A percentile compares a stretch with the other conserved stretches of the same genome.
Evolutionary conservation across 2,797 vertebrate species (phyloP).

Genomic region (Poeciliopsis turneri): DNA sequence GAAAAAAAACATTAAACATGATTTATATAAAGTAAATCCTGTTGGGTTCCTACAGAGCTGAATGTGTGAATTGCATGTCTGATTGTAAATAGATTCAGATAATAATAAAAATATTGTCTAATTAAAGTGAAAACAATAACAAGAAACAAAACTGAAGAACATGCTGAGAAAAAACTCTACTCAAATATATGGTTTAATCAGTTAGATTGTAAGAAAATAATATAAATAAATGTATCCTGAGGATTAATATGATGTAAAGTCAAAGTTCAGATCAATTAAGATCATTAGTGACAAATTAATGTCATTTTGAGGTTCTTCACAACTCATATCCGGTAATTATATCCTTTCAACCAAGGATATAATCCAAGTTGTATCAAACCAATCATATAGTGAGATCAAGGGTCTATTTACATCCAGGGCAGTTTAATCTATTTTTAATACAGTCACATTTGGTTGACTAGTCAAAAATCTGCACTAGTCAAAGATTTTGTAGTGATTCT

Average conservation of each 20-base stretch:
- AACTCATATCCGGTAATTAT: too few species aligned
- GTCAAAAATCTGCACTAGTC: too few species aligned
- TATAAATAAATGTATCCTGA: not conserved
- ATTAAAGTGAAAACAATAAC: not conserved
- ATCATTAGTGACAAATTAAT: too few species aligned
- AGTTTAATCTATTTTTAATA: not conserved
- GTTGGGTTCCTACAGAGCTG: not conserved
- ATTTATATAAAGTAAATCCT: not conserved
- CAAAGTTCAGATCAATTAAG: too few species aligned
- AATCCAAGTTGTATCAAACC: too few species aligned
- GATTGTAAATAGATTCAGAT: not conserved
- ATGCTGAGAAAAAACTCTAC: not conserved
- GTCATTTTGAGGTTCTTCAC: too few species aligned
- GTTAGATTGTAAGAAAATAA: not conserved
- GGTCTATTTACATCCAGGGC: not conserved
- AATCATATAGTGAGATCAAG: too few species aligned
- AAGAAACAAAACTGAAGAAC: not conserved
- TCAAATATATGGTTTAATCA: not conserved
- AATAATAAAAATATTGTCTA: not conserved
- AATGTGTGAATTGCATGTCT: not conserved
- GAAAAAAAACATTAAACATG: not conserved
- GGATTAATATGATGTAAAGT: too few species aligned
- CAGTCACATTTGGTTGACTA: too few species aligned
- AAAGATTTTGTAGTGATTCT: constrained; percentile 12
- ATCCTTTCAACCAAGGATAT: too few species aligned